Percentiles rank a stretch among this genome's conserved stretches.
phyloP scores from a whole-genome alignment of 2,113 vertebrate genomes.

The Ondatra zibethicus region DNA sequence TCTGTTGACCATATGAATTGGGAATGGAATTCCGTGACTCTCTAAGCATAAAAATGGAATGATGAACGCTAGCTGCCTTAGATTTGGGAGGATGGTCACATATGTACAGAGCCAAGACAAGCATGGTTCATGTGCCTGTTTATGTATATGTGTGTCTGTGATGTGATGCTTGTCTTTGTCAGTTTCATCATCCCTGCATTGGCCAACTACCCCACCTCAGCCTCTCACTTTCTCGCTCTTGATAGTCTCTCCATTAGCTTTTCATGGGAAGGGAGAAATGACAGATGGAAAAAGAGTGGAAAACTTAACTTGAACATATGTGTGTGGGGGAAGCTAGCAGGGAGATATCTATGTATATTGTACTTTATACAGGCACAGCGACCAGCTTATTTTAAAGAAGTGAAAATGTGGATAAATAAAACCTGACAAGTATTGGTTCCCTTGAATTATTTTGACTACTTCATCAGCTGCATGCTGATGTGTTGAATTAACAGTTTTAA shows the following conservation, averaged over 20 bases:
- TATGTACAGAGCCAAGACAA: background rate
- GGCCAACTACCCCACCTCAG: background rate
- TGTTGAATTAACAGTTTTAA: conserved; percentile 79
- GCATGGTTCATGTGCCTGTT: background rate
- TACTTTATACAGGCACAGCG: conserved; percentile 70
- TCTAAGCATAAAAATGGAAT: background rate
- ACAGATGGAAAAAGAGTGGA: conserved; percentile 73
- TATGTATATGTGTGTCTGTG: background rate
- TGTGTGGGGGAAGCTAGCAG: conserved; percentile 42
- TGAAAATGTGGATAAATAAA: conserved; percentile 80
- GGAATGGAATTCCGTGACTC: background rate
- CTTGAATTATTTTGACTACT: conserved; percentile 81
- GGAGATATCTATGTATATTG: conserved; percentile 64
- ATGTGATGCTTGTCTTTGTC: background rate
- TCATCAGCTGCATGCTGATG: conserved; percentile 78
- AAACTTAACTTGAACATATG: conserved; percentile 72
- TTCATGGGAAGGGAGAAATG: conserved; percentile 51
- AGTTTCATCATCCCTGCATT: background rate
- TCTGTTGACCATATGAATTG: background rate
- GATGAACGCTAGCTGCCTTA: background rate
- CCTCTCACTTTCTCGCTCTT: background rate
- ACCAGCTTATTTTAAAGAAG: conserved; percentile 72
- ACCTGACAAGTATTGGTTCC: conserved; percentile 78
- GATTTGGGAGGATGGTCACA: background rate
- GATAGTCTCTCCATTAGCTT: conserved; percentile 35